Base-by-base conservation (phyloP, 2,797 vertebrate genomes). In the Xenentodon cancila region DNA sequence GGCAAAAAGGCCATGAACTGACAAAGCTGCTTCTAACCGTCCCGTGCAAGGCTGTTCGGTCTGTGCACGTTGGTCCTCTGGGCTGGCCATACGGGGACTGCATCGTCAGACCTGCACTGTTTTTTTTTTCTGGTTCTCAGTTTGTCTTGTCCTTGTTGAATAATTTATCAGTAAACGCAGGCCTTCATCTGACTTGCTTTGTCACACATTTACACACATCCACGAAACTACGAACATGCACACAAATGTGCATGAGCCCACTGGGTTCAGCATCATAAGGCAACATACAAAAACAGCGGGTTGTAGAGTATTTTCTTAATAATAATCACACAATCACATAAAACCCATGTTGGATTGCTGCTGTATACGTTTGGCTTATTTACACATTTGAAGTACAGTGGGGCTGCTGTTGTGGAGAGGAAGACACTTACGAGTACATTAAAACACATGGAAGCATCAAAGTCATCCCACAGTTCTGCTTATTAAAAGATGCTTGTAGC, bases 131-230 rank as follows among this genome's bases (percentile, higher is more conserved):
- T 57, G 53, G 19, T 68, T 57, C 73, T 81, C 74, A 64, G 77
- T 84, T 84, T 64, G 73, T 72, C 81, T 84, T 73, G 83, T 84
- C 84, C 80, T 87, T 86, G 81, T 60, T 90, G 77, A 91, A 90
- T 92, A 80, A 89, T 91, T 88, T 66, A 91, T 79, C 64, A 80
- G 76, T 43, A 49, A 80, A 79, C 30, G 52, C 62, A 53, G 67
- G 64, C 42, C 71, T 82, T 77, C 82, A 86, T 87, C 71, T 55
- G 57, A 71, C 75, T 59, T 68, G 60, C 77, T 64, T 47, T 3
- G 79, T 77, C 75, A 62, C 76, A 72, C 59, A 40, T 73, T 66
- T 66, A 44, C 72, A 83, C 64, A 69, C 63, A 64, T n/a, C 20
- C 59, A 56, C 20, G 11, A 43, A 50, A n/a, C 34, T 53, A 47